Evolutionary conservation across 1,140 invertebrate species (phyloP), one percentile per base, ranked within the genome.

Genomic region (Drosophila nasuta): DNA sequence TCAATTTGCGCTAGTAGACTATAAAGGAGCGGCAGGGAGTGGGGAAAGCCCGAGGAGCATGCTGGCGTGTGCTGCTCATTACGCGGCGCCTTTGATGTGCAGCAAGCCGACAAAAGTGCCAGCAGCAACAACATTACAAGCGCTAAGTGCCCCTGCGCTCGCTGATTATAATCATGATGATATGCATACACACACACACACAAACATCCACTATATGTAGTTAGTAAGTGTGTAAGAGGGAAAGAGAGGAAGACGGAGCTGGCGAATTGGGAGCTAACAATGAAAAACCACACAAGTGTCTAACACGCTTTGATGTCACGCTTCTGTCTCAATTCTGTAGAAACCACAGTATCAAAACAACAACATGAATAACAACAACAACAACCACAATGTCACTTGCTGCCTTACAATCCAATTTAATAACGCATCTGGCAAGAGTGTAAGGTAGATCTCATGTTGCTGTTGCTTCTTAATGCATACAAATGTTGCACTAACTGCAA

Each of bases 11-110:
- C 74, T 80, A 70, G 77, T 71, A 82, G 82, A 80, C 71, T 63
- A 71, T 62, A 67, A 43, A 69, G 46, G 63, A 20, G 28, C 28
- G n/a, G 33, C 11, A 25, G 46, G 41, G 17, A 28, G 38, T 3
- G 30, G 41, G 7, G 17, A n/a, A 49, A 15, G 72, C 66, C 51
- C 6, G 67, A 70, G 57, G 45, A 67, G 49, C 20, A 67, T 25
- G 57, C 35, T 56, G 57, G 81, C 77, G 78, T 86, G 81, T 80
- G 83, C 74, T 88, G 83, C 85, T 87, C 82, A 87, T 87, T 87
- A 88, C 81, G 83, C 83, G 85, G 85, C 77, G 83, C 83, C 83
- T 88, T 88, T 88, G 83, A 88, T 88, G 83, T 88, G 80, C 83
- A 79, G 77, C 83, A 88, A 89, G 77, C 80, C 81, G 80, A 80